These are phyloP conservation scores for Macaria liturata DNA, from an alignment of 2,888 invertebrate genomes.

Conservation along the genomic window DNA sequence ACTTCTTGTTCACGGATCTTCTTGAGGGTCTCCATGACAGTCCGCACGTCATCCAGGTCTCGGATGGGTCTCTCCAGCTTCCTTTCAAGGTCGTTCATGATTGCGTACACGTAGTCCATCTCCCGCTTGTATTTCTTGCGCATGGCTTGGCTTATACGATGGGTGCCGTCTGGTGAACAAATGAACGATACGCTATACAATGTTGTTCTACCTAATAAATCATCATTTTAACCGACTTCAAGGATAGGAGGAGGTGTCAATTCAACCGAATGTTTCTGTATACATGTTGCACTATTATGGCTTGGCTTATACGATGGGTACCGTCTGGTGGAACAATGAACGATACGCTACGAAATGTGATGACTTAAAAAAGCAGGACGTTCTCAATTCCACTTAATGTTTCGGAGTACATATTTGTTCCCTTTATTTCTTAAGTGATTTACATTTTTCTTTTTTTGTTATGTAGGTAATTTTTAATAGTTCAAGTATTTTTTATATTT, in stretches of 20 bases:
- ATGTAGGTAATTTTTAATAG: too few species aligned
- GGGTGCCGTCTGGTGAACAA: slow-evolving; percentile 84
- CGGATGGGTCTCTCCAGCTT: slow-evolving; percentile 94
- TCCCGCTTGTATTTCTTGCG: slow-evolving; percentile 95
- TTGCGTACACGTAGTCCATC: slow-evolving; percentile 96
- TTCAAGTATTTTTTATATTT: too few species aligned
- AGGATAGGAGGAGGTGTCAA: too few species aligned
- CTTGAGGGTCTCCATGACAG: slow-evolving; percentile 96
- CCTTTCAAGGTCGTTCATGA: slow-evolving; percentile 96
- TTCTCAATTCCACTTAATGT: too few species aligned
- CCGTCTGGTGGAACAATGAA: slow-evolving; percentile 76
- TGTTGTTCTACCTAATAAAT: too few species aligned
- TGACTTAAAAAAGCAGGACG: too few species aligned
- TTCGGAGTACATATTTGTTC: too few species aligned
- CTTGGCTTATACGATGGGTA: slow-evolving; percentile 91
- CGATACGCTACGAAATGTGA: neutral
- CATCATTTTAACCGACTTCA: too few species aligned
- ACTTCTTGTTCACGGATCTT: slow-evolving; percentile 97
- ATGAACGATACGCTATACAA: neutral
- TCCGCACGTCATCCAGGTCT: slow-evolving; percentile 96
- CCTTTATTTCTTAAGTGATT: too few species aligned
- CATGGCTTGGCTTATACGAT: slow-evolving; percentile 93
- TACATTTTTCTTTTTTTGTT: too few species aligned
- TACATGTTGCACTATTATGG: slow-evolving; percentile 83
- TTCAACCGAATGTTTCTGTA: too few species aligned